phyloP scores from a whole-genome alignment of 2,797 vertebrate species.

The Pipistrellus kuhlii region DNA sequence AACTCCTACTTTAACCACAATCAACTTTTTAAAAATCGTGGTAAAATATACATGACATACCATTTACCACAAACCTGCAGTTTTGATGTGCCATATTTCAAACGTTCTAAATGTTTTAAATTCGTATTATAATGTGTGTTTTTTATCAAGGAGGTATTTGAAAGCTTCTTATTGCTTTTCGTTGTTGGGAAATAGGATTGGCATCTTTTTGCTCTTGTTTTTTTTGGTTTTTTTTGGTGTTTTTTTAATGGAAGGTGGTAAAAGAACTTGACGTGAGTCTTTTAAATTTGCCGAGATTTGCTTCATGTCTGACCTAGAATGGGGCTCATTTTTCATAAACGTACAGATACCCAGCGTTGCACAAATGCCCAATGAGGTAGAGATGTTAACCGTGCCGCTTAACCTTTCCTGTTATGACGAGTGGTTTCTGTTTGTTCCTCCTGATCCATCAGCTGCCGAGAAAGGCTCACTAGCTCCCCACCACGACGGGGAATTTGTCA shows the following conservation, averaged over 20 bases:
- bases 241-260: not conserved
- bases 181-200: not conserved
- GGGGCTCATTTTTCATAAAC: not conserved
- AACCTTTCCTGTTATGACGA: not conserved
- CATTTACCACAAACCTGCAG: not conserved
- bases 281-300: not conserved
- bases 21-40: not conserved
- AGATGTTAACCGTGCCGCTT: not conserved
- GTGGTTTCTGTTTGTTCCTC: not conserved
- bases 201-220: not conserved
- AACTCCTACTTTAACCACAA: not conserved
- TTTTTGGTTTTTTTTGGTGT: not conserved
- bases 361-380: not conserved
- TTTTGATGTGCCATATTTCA: not conserved
- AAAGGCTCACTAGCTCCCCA: not conserved
- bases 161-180: not conserved
- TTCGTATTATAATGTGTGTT: not conserved
- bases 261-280: not conserved
- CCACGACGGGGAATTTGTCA: not conserved
- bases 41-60: not conserved
- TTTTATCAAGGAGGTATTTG: not conserved
- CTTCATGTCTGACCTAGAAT: not conserved
- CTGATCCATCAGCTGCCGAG: not conserved
- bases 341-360: not conserved
- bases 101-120: not conserved